Base-by-base conservation (phyloP, 2,888 invertebrate genomes). In the Halictus quadricinctus region DNA sequence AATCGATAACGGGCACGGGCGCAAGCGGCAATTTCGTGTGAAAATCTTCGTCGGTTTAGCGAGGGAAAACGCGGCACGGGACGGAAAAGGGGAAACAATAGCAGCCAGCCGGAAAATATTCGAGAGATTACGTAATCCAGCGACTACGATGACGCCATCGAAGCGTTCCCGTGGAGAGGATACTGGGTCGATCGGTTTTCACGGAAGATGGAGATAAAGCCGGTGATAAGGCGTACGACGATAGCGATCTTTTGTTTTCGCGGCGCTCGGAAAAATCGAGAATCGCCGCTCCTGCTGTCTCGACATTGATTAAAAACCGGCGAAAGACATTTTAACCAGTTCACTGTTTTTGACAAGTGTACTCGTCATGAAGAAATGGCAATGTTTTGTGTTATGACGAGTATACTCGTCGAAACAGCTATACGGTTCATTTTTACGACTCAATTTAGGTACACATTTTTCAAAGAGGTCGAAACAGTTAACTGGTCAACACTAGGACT, bases 1-100 rank as follows among this genome's bases (percentile, higher is more conserved):
- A 66, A 79, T 76, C 79, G 79, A 83, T 79, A 41, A 21, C 41
- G 2, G 5, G 54, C 2, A 48, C 54, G n/a, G 73, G 21, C 50
- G 1, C 83, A 25, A 29, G 36, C 12, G 46, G 46, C 2, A 76
- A 79, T 83, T 80, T 75, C 50, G 15, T 13, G n/a, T 6, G 29
- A 72, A 36, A 58, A 46, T 75, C 29, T 46, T 29, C 69, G 36
- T 18, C 69, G 21, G 41, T 41, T 21, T 21, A 21, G 36, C 36
- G 36, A 69, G 69, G 18, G 15, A 18, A 29, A 13, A 25, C 64
- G 8, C 64, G 8, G 41, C 8, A 48, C 48, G 15, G n/a, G 4
- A 58, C 36, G 36, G 60, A 46, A 18, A 41, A 64, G 36, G 25
- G 18, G 5, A 72, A 72, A 72, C 72, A 36, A 72, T 48, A 50